Conservation (phyloP, 1,140 invertebrate species). For the Metopolophium dirhodum region DNA sequence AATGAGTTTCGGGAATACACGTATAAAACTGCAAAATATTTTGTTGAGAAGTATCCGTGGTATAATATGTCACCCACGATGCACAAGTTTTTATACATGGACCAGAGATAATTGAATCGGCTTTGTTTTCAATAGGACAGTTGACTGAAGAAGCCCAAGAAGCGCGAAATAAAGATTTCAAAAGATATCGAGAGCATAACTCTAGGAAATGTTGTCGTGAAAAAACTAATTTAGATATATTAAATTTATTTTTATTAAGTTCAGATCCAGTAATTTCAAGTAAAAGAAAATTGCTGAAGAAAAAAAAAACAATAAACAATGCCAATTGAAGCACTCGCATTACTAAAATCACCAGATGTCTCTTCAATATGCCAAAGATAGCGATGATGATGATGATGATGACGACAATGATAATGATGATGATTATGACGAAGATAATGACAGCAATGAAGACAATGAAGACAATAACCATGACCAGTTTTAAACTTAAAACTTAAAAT, state of each 20-base stretch:
- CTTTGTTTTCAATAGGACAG: conserved; percentile 62
- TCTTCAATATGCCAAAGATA: conserved; percentile 5
- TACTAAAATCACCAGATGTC: conserved; percentile 9
- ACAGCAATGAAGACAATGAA: background rate
- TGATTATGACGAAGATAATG: background rate
- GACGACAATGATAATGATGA: background rate
- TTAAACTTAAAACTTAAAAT: conserved; percentile 26
- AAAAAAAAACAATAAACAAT: conserved; percentile 4
- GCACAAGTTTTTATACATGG: conserved; percentile 62
- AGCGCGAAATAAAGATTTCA: conserved; percentile 61
- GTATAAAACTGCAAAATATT: conserved; percentile 60
- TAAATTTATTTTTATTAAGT: conserved; percentile 60
- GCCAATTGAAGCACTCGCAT: background rate
- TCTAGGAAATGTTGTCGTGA: conserved; percentile 60
- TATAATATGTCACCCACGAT: conserved; percentile 58
- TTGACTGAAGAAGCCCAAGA: conserved; percentile 62
- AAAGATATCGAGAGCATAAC: conserved; percentile 59
- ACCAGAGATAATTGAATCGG: conserved; percentile 60
- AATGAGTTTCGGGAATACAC: conserved; percentile 60
- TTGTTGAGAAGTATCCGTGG: conserved; percentile 60
- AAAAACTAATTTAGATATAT: conserved; percentile 61
- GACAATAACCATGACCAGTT: background rate
- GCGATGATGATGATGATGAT: background rate
- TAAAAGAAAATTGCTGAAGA: background rate
- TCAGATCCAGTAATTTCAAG: conserved; percentile 60